Evolutionary conservation across 2,888 invertebrate genomes (phyloP).

Genomic region (Abrostola triplasia): DNA sequence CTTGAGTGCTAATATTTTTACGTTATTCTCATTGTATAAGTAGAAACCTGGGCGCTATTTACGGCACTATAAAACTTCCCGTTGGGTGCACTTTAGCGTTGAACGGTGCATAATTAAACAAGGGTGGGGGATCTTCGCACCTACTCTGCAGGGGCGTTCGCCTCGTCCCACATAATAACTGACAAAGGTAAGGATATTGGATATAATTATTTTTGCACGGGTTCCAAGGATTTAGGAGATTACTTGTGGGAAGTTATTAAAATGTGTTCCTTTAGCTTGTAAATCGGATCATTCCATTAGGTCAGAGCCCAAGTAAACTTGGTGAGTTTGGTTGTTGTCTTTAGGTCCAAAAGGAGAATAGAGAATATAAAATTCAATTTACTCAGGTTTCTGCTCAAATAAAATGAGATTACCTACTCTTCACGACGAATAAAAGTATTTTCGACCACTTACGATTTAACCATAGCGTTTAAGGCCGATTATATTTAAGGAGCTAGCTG

Average conservation of each 20-base stretch:
- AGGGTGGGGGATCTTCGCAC: conserved; percentile 57
- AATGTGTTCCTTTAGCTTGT: conserved; percentile 7
- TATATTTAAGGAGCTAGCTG: conserved; percentile 46
- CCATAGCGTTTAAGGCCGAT: conserved; percentile 6
- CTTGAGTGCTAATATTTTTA: conserved; percentile 38
- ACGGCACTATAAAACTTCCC: conserved; percentile 66
- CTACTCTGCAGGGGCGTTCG: conserved; percentile 48
- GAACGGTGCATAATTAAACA: conserved; percentile 75
- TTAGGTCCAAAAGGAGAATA: neutral
- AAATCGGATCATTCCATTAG: conserved; percentile 6
- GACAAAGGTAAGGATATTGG: conserved; percentile 49
- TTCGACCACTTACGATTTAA: no score
- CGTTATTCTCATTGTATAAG: conserved; percentile 45
- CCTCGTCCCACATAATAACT: conserved; percentile 56
- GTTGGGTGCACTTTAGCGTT: conserved; percentile 68
- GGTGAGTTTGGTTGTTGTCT: no score
- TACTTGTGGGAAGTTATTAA: conserved; percentile 3
- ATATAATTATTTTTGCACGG: conserved; percentile 46
- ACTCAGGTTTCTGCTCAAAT: neutral
- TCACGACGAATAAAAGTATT: no score
- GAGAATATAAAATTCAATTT: conserved; percentile 1
- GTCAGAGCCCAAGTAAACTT: conserved; percentile 2
- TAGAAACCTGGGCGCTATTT: conserved; percentile 50
- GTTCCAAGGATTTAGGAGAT: conserved; percentile 15
- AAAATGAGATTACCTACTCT: no score